Percentiles rank a stretch among this genome's conserved stretches.
These are phyloP conservation scores for Torymus tubicola DNA, from an alignment of 2,888 invertebrate genomes.

Conservation along the genomic window DNA sequence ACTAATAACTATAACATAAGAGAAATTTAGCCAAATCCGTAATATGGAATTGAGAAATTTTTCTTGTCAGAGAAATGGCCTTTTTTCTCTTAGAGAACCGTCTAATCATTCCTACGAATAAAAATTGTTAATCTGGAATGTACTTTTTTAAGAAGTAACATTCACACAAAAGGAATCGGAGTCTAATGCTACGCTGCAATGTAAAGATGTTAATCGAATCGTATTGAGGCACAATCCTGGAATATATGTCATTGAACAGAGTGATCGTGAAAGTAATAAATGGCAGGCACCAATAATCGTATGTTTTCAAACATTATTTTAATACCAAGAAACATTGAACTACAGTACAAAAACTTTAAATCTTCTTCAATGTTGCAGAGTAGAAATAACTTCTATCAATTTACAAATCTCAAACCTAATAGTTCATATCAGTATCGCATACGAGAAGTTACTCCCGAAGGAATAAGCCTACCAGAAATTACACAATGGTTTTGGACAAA, in stretches of 20 bases:
- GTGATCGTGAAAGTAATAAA: neutral
- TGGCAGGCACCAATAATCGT: slow-evolving; percentile 48
- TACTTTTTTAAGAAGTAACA: too few relatives aligned
- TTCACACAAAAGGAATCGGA: slow-evolving; percentile 49
- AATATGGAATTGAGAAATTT: too few relatives aligned
- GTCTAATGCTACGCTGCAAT: slow-evolving; percentile 65
- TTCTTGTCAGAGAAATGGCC: too few relatives aligned
- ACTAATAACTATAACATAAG: too few relatives aligned
- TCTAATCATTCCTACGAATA: too few relatives aligned
- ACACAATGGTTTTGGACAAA: slow-evolving; percentile 66
- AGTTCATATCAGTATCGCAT: slow-evolving; percentile 68
- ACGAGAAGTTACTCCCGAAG: slow-evolving; percentile 63
- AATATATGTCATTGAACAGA: slow-evolving; percentile 65
- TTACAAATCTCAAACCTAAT: slow-evolving; percentile 65
- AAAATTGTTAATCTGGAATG: too few relatives aligned
- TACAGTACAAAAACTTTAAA: neutral
- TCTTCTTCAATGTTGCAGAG: slow-evolving; percentile 62
- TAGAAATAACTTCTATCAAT: slow-evolving; percentile 60
- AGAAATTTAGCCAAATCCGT: too few relatives aligned
- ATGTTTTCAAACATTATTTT: slow-evolving; percentile 1
- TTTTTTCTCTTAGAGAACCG: too few relatives aligned
- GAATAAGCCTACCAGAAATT: slow-evolving; percentile 63
- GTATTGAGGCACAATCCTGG: slow-evolving; percentile 66
- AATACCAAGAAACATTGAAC: neutral
- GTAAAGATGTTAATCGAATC: slow-evolving; percentile 62